Conservation (phyloP, 2,888 invertebrate species). For the Catonia carolina region DNA sequence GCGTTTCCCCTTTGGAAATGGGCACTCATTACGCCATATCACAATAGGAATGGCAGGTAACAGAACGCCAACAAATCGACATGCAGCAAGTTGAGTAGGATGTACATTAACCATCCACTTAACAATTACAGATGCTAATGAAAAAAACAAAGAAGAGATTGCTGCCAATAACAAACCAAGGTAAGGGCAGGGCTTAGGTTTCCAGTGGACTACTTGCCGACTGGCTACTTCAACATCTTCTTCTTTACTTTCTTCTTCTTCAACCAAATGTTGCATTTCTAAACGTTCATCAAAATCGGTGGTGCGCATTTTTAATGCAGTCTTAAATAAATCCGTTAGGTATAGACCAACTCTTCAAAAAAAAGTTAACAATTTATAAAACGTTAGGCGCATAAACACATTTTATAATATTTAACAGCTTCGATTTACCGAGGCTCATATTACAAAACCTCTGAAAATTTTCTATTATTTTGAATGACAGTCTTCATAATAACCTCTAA, state of each 20-base stretch:
- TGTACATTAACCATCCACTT: constrained; percentile 79
- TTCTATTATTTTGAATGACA: no score
- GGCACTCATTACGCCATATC: constrained; percentile 67
- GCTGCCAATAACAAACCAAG: constrained; percentile 77
- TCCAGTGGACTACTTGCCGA: background rate
- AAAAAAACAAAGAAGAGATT: constrained; percentile 82
- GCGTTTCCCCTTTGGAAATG: constrained; percentile 73
- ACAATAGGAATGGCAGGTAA: constrained; percentile 81
- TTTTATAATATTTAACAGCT: no score
- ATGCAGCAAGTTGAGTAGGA: constrained; percentile 83
- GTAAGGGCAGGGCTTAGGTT: constrained; percentile 54
- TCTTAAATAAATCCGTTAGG: no score
- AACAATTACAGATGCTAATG: constrained; percentile 84
- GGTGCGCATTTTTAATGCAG: constrained; percentile 15
- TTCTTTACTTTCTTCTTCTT: constrained; percentile 44
- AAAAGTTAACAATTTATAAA: no score
- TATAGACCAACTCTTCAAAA: no score
- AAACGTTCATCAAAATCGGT: constrained; percentile 65
- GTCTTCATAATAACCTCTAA: no score
- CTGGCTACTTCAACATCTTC: constrained; percentile 47
- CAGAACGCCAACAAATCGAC: constrained; percentile 79
- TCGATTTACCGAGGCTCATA: no score
- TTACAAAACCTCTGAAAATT: no score
- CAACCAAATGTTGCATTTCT: constrained; percentile 73
- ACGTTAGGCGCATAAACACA: no score